A percentile compares a stretch with the other conserved stretches of the same genome.
These are phyloP conservation scores for Chironomus tentans DNA, from an alignment of 2,888 invertebrate species.

Conservation along the genomic window DNA sequence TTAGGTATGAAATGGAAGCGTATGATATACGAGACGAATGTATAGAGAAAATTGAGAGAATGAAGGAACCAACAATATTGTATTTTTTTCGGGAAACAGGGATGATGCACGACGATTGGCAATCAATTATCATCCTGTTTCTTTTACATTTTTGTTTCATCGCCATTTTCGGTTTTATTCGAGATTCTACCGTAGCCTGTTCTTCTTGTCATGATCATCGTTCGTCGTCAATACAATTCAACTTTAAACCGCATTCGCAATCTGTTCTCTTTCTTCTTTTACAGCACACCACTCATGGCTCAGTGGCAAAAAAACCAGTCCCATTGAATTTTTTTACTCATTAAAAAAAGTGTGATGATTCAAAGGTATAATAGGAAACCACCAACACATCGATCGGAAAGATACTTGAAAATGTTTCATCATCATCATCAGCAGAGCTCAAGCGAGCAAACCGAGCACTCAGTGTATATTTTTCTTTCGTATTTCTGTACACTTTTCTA, in stretches of 20 bases:
- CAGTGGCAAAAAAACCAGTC: constrained; percentile 14
- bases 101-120: constrained; percentile 17
- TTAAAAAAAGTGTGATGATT: constrained; percentile 2
- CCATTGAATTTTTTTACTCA: not conserved
- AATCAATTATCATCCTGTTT: constrained; percentile 24
- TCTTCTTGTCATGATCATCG: too few species aligned
- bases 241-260: not conserved
- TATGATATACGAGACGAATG: not conserved
- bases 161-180: not conserved
- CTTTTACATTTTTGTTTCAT: constrained; percentile 3
- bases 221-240: too few species aligned
- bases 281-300: not conserved
- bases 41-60: not conserved
- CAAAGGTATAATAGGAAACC: constrained; percentile 9
- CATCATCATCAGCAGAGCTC: constrained; percentile 19
- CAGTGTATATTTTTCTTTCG: constrained; percentile 3
- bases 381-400: constrained; percentile 16
- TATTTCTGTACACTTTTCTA: not conserved
- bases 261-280: not conserved
- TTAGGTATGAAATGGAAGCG: not conserved
- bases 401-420: constrained; percentile 20
- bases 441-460: not conserved
- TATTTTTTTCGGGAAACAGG: constrained; percentile 2
- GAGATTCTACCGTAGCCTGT: too few species aligned
- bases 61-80: constrained; percentile 9